Conservation (phyloP, 2,113 vertebrate species). For the Dicrurus megarhynchus region DNA sequence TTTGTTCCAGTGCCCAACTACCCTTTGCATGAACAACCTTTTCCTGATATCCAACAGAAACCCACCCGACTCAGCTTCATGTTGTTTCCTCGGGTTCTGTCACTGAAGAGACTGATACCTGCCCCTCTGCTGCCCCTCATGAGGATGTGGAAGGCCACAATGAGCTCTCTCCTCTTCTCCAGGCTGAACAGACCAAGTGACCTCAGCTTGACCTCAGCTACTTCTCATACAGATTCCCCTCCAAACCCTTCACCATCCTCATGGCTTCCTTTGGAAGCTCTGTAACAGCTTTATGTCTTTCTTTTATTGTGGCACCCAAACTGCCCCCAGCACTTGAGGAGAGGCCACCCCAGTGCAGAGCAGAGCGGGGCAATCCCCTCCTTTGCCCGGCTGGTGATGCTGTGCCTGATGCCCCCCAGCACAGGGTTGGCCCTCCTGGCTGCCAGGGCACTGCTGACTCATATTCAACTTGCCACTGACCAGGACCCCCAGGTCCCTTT, state of each 20-base stretch:
- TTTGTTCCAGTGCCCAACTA: neutral
- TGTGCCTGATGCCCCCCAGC: neutral
- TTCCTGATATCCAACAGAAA: neutral
- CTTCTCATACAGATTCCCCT: neutral
- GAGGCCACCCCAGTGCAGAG: rapidly evolving
- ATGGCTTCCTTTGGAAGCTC: neutral
- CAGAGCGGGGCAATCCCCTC: neutral
- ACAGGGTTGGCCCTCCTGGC: rapidly evolving
- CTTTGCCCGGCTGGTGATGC: rapidly evolving
- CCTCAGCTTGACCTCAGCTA: neutral
- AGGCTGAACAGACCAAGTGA: neutral
- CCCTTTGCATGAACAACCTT: neutral
- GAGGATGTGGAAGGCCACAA: neutral
- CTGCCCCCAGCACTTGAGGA: neutral
- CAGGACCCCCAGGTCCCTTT: neutral
- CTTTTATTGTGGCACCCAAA: neutral
- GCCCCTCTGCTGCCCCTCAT: no score
- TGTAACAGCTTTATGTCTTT: neutral
- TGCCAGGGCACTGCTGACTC: neutral
- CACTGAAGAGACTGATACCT: neutral
- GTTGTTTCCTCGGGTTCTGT: neutral
- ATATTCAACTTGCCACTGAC: rapidly evolving
- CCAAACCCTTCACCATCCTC: neutral
- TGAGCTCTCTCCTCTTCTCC: neutral
- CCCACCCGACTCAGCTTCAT: neutral